Evolutionary conservation across 2,113 vertebrate species (phyloP).

Genomic region (Australoheros scitulus): DNA sequence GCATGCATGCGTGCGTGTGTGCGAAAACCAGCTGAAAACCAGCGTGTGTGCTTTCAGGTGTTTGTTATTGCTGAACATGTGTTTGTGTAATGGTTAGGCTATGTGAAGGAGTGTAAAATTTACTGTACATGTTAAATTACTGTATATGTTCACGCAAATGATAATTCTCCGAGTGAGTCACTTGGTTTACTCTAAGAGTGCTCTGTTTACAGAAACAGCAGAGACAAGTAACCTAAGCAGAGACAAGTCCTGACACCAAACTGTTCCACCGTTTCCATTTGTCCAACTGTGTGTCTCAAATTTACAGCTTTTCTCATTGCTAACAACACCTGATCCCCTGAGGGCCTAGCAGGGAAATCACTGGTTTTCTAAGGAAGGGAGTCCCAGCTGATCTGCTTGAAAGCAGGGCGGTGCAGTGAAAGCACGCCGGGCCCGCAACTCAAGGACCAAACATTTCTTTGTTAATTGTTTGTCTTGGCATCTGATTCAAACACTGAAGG

Average conservation of each 20-base stretch:
- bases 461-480: not conserved
- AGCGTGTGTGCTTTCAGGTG: not conserved
- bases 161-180: not conserved
- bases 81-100: constrained; percentile 16
- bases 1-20: not conserved
- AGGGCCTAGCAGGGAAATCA: not conserved
- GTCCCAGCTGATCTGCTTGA: not conserved
- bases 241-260: constrained; percentile 31
- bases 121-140: constrained; percentile 6
- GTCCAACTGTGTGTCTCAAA: not conserved
- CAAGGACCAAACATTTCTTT: constrained; percentile 1
- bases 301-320: not conserved
- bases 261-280: not conserved
- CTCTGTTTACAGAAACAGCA: constrained; percentile 57
- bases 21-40: not conserved
- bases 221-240: constrained; percentile 40
- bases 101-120: constrained; percentile 12
- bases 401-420: constrained; percentile 19
- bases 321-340: not conserved
- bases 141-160: constrained; percentile 2
- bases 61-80: not conserved
- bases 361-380: not conserved
- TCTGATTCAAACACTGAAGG: not conserved
- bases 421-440: constrained; percentile 9
- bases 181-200: constrained; percentile 34